Evolutionary conservation across 1,140 invertebrate species (phyloP).

Genomic region (Camponotus floridanus): DNA sequence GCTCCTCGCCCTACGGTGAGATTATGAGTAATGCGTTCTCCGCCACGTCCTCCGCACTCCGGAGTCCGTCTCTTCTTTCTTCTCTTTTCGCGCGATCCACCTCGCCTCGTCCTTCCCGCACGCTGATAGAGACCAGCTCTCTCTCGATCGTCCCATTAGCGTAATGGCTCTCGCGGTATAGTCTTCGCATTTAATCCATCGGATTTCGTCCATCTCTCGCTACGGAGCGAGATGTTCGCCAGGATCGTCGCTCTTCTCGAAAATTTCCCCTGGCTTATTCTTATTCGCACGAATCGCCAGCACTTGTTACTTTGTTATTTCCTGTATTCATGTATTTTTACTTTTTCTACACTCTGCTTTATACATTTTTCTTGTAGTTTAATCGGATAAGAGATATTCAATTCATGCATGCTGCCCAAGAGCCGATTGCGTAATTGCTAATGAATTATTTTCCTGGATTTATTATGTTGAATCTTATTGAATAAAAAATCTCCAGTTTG

Average conservation of each 20-base stretch:
- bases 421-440: neutral
- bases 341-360: neutral
- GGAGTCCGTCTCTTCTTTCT: slow-evolving; percentile 30
- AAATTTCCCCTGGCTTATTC: neutral
- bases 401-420: neutral
- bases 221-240: neutral
- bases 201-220: slow-evolving; percentile 69
- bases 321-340: neutral
- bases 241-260: neutral
- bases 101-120: slow-evolving; percentile 47
- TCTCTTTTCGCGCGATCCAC: slow-evolving; percentile 49
- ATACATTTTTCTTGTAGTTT: neutral
- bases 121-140: slow-evolving; percentile 78
- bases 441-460: neutral
- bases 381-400: neutral
- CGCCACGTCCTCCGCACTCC: slow-evolving; percentile 60
- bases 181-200: slow-evolving; percentile 77
- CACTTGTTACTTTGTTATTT: slow-evolving; percentile 1
- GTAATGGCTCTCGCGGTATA: slow-evolving; percentile 79
- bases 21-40: slow-evolving; percentile 78
- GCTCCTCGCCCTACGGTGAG: slow-evolving; percentile 63
- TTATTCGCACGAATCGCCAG: slow-evolving; percentile 22
- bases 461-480: slow-evolving; percentile 3
- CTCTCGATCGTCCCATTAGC: slow-evolving; percentile 79
- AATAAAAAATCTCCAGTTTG: neutral